Percentiles rank a stretch among this genome's conserved stretches.
These are phyloP conservation scores for Drosophila persimilis DNA, from an alignment of 1,140 invertebrate genomes.

Conservation along the genomic window DNA sequence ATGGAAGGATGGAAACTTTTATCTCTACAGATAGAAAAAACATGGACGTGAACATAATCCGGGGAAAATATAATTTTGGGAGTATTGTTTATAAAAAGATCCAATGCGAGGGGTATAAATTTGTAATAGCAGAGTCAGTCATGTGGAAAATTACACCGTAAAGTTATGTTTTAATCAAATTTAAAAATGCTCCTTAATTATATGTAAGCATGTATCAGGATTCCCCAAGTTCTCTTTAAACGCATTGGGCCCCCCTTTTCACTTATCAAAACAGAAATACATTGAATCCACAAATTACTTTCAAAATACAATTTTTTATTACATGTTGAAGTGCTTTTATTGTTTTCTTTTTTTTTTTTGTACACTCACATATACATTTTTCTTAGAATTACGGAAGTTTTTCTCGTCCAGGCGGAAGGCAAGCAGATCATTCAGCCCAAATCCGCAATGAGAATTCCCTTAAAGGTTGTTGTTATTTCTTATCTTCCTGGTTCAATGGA, in stretches of 20 bases:
- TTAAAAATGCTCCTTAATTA: too few species aligned
- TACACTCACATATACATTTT: too few species aligned
- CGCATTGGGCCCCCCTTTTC: too few species aligned
- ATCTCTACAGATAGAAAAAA: slow-evolving; percentile 30
- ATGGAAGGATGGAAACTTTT: slow-evolving; percentile 15
- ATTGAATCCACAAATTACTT: too few species aligned
- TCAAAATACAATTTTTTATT: too few species aligned
- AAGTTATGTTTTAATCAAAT: too few species aligned
- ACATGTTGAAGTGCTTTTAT: too few species aligned
- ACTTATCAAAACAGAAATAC: too few species aligned
- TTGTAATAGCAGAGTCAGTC: slow-evolving; percentile 24
- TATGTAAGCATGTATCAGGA: too few species aligned
- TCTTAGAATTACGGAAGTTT: too few species aligned
- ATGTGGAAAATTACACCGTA: not conserved
- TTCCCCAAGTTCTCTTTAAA: too few species aligned
- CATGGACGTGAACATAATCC: slow-evolving; percentile 39
- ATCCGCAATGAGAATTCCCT: slow-evolving; percentile 44
- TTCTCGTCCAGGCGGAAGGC: not conserved
- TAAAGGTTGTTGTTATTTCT: slow-evolving; percentile 23
- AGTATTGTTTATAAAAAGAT: slow-evolving; percentile 13
- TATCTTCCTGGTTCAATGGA: slow-evolving; percentile 65
- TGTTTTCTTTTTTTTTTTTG: too few species aligned
- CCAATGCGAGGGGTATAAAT: slow-evolving; percentile 1
- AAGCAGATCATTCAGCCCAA: not conserved
- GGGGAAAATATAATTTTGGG: slow-evolving; percentile 28